phyloP scores from a whole-genome alignment of 2,797 vertebrate genomes.

The Hephaestus fuliginosus region DNA sequence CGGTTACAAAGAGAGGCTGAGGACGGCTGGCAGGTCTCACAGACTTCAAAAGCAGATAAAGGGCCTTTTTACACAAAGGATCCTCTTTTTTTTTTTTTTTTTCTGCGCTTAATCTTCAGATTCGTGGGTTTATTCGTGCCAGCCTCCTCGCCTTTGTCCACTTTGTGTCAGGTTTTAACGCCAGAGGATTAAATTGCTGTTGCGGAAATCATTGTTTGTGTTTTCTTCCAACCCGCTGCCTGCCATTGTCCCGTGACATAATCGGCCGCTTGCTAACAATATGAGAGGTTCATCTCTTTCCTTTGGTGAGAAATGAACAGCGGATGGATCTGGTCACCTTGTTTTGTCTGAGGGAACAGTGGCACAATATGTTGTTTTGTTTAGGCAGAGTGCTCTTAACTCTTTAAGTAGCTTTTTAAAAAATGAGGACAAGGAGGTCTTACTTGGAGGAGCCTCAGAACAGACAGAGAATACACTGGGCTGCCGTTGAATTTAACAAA shows the following conservation, averaged over 20 bases:
- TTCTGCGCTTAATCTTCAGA: conserved; percentile 78
- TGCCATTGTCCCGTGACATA: conserved; percentile 70
- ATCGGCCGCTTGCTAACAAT: conserved; percentile 72
- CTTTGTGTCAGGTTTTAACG: conserved; percentile 81
- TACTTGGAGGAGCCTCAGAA: conserved; percentile 34
- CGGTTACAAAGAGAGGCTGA: conserved; percentile 74
- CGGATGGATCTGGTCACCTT: conserved; percentile 63
- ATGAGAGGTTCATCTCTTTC: conserved; percentile 69
- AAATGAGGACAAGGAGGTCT: conserved; percentile 58
- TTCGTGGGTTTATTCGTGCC: conserved; percentile 75
- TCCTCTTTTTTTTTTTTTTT: conserved; percentile 38
- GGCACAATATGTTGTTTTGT: conserved; percentile 65
- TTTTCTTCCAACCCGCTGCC: conserved; percentile 70
- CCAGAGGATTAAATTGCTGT: conserved; percentile 82
- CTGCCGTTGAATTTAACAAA: conserved; percentile 34
- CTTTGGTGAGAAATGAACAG: conserved; percentile 65
- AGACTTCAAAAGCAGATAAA: conserved; percentile 85
- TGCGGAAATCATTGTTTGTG: conserved; percentile 81
- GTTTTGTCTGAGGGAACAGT: conserved; percentile 59
- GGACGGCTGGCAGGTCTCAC: conserved; percentile 81
- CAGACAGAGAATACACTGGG: conserved; percentile 38
- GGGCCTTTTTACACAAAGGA: conserved; percentile 78
- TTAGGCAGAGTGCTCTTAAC: conserved; percentile 69
- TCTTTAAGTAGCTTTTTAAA: conserved; percentile 62
- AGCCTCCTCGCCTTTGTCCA: conserved; percentile 76